A percentile compares a stretch with the other conserved stretches of the same genome.
Conservation (phyloP, 2,113 vertebrate genomes). For the Podiceps cristatus region DNA sequence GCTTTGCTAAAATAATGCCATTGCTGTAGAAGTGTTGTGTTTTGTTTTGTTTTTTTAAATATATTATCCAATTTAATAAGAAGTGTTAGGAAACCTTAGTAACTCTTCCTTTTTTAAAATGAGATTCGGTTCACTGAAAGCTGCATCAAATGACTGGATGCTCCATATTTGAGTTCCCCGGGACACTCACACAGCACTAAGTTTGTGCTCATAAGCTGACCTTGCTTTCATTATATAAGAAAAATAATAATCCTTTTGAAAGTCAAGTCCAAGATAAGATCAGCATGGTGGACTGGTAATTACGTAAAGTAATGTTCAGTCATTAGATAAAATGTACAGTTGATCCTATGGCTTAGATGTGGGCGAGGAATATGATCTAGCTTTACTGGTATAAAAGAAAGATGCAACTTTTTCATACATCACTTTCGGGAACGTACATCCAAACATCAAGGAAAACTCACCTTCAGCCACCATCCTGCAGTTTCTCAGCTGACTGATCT, state of each 20-base stretch:
- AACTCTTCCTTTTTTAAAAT: background rate
- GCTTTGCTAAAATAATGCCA: background rate
- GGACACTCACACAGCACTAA: slow-evolving; percentile 29
- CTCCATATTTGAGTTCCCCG: slow-evolving; percentile 8
- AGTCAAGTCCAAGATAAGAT: slow-evolving; percentile 75
- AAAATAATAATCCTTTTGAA: slow-evolving; percentile 52
- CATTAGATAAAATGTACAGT: slow-evolving; percentile 68
- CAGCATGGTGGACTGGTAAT: slow-evolving; percentile 75
- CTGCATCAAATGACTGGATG: slow-evolving; percentile 23
- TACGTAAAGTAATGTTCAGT: slow-evolving; percentile 70
- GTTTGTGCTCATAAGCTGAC: slow-evolving; percentile 56
- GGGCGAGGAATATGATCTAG: slow-evolving; percentile 47
- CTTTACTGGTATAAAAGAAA: slow-evolving; percentile 74
- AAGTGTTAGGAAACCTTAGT: background rate
- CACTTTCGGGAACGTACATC: slow-evolving; percentile 5
- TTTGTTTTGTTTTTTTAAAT: background rate
- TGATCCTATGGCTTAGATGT: slow-evolving; percentile 79
- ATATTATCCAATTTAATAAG: background rate
- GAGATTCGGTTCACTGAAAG: slow-evolving; percentile 55
- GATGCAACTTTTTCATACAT: slow-evolving; percentile 29
- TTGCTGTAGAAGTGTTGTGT: background rate
- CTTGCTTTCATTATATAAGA: slow-evolving; percentile 67
- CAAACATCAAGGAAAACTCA: background rate
- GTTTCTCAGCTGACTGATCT: slow-evolving; percentile 39
- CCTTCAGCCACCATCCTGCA: slow-evolving; percentile 23